Evolutionary conservation across 2,797 vertebrate species (phyloP).

Genomic region (Pseudochirops corinnae): DNA sequence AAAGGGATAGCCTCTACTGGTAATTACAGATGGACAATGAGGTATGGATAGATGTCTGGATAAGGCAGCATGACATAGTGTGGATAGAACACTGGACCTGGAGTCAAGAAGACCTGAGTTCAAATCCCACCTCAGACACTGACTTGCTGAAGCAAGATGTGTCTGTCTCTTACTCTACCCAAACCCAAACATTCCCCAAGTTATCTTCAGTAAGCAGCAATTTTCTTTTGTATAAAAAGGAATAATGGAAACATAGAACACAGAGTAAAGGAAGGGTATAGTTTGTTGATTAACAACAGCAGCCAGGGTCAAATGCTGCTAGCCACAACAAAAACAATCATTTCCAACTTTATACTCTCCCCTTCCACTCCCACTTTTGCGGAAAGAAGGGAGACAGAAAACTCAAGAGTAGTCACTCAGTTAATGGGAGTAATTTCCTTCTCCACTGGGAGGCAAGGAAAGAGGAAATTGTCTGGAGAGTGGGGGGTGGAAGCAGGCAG

Average conservation of each 20-base stretch:
- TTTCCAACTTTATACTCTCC: not conserved
- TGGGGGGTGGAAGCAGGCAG: not conserved
- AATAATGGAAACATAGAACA: not conserved
- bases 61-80: not conserved
- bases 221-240: not conserved
- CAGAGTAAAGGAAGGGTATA: not conserved
- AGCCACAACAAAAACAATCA: not conserved
- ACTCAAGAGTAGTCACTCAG: not conserved
- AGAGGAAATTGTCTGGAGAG: not conserved
- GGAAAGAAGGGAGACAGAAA: not conserved
- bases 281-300: not conserved
- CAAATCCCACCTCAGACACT: not conserved
- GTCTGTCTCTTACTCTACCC: not conserved
- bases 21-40: not conserved
- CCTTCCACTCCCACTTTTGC: not conserved
- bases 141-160: not conserved
- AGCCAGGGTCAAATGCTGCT: not conserved
- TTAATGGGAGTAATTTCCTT: not conserved
- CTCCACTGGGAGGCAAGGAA: not conserved
- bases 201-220: not conserved
- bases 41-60: not conserved
- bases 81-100: not conserved
- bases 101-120: not conserved
- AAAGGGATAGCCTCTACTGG: not conserved
- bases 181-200: not conserved